Percentiles rank a stretch among this genome's conserved stretches.
Evolutionary conservation across 2,888 invertebrate species (phyloP).

Genomic region (Diachrysia chrysitis): DNA sequence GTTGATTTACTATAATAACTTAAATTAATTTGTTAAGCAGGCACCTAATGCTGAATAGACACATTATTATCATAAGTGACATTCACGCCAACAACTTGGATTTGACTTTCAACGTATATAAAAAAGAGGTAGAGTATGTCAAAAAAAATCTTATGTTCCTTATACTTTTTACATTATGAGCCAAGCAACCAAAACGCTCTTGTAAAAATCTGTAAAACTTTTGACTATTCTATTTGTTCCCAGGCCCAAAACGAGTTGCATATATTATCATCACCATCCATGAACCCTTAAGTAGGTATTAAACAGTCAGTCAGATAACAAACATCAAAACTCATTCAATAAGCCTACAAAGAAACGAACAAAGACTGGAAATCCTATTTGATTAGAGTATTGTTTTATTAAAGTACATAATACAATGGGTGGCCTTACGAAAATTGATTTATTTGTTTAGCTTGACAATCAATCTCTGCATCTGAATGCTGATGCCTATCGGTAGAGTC

Average conservation of each 20-base stretch:
- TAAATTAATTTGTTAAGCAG: too few relatives aligned
- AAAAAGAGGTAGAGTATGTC: too few relatives aligned
- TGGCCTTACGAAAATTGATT: slow-evolving; percentile 20
- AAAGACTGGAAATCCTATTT: slow-evolving; percentile 35
- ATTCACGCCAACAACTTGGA: too few relatives aligned
- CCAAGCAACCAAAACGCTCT: too few relatives aligned
- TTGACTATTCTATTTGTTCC: too few relatives aligned
- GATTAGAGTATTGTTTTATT: slow-evolving; percentile 28
- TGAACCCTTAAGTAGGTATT: neutral
- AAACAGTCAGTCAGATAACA: neutral
- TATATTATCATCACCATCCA: neutral
- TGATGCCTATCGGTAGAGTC: slow-evolving; percentile 3
- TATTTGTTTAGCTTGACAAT: slow-evolving; percentile 22
- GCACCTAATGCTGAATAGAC: too few relatives aligned
- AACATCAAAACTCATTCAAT: slow-evolving; percentile 11
- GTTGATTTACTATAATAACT: too few relatives aligned
- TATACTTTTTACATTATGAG: too few relatives aligned
- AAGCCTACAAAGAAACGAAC: slow-evolving; percentile 19
- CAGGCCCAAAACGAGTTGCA: neutral
- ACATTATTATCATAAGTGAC: too few relatives aligned
- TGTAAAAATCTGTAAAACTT: too few relatives aligned
- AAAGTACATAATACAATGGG: slow-evolving; percentile 14
- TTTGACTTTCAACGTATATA: too few relatives aligned
- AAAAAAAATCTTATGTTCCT: too few relatives aligned
- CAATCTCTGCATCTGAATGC: slow-evolving; percentile 5